Conservation (phyloP, 2,888 invertebrate species). For the Pachymerium ferrugineum region DNA sequence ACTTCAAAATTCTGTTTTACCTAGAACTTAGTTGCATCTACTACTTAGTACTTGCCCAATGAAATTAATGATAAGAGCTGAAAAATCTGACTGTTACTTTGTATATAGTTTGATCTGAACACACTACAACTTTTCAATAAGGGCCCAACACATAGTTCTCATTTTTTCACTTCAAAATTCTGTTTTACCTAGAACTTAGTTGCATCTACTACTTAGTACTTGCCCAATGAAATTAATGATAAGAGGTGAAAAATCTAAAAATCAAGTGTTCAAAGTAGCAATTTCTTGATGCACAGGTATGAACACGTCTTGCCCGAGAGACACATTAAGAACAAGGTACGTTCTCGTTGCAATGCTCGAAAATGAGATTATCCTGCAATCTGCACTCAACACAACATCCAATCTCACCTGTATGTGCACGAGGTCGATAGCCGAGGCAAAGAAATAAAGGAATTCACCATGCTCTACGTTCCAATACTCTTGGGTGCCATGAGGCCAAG, state of each 20-base stretch:
- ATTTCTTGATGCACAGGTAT: not conserved
- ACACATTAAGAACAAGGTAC: not conserved
- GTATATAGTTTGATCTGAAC: no score
- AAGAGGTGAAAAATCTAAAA: not conserved
- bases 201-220: no score
- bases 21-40: no score
- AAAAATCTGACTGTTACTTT: no score
- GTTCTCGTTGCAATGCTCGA: slow-evolving; percentile 10
- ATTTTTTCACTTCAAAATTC: no score
- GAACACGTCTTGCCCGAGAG: not conserved
- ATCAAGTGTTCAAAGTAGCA: not conserved
- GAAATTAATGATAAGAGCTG: no score
- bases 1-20: no score
- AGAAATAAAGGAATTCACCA: slow-evolving; percentile 14
- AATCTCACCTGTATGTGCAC: slow-evolving; percentile 15
- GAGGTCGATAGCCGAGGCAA: slow-evolving; percentile 21
- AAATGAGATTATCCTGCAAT: slow-evolving; percentile 18
- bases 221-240: no score
- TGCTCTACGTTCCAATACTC: not conserved
- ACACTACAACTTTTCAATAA: no score
- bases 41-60: no score
- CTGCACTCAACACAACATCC: slow-evolving; percentile 21
- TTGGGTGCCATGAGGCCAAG: not conserved
- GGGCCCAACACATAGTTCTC: no score
- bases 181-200: no score